phyloP scores from a whole-genome alignment of 2,113 vertebrate species.

The Rhombomys opimus region DNA sequence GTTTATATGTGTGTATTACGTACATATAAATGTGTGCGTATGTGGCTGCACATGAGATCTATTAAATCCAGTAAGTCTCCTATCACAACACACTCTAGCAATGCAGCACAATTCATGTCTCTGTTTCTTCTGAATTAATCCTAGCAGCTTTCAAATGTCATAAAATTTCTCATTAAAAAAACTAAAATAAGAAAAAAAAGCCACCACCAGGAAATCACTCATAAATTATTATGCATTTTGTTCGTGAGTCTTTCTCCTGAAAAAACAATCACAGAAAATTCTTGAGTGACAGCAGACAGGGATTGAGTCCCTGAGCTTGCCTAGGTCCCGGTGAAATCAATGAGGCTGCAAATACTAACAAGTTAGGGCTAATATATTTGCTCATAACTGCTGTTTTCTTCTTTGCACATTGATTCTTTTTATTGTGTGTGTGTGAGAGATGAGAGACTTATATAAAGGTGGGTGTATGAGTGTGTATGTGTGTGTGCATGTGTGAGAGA shows the following conservation, averaged over 20 bases:
- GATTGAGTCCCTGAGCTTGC: not conserved
- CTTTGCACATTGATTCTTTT: not conserved
- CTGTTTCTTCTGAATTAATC: not conserved
- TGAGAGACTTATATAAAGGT: too few relatives aligned
- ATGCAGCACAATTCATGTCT: not conserved
- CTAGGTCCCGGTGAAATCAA: not conserved
- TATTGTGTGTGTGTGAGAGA: not conserved
- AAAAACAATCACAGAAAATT: not conserved
- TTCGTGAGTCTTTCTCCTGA: not conserved
- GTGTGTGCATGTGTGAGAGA: not conserved
- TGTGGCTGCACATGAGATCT: too few relatives aligned
- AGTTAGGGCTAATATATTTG: not conserved
- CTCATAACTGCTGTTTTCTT: not conserved
- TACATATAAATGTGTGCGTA: not conserved
- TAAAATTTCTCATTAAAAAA: not conserved
- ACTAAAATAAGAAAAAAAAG: too few relatives aligned
- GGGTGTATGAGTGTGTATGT: not conserved
- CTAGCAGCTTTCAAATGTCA: not conserved
- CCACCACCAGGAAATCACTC: not conserved
- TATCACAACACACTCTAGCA: not conserved
- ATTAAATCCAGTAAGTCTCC: not conserved
- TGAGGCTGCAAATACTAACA: not conserved
- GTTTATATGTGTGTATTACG: too few relatives aligned
- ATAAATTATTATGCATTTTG: not conserved
- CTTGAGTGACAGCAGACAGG: not conserved